phyloP scores from a whole-genome alignment of 2,888 invertebrate genomes.

The Patella caerulea region DNA sequence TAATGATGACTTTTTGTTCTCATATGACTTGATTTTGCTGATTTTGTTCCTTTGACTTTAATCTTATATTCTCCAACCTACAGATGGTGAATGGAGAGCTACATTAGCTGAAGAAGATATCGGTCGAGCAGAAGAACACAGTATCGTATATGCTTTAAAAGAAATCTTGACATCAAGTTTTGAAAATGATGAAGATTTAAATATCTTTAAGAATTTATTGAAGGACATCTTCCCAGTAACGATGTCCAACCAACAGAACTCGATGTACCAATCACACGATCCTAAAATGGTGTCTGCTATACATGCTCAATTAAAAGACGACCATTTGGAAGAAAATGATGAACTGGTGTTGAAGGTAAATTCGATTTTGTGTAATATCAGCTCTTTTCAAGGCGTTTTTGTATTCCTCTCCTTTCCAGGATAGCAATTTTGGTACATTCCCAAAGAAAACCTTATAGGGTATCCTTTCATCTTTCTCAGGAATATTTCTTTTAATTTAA shows the following conservation, averaged over 20 bases:
- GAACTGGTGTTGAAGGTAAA: conserved; percentile 61
- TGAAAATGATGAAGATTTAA: conserved; percentile 53
- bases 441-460: too few species aligned
- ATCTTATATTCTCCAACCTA: neutral
- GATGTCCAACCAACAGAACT: conserved; percentile 39
- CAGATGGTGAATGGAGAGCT: conserved; percentile 25
- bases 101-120: conserved; percentile 32
- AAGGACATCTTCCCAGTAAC: conserved; percentile 64
- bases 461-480: too few species aligned
- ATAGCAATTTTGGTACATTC: too few species aligned
- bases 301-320: conserved; percentile 63
- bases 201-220: conserved; percentile 49
- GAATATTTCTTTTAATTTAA: too few species aligned
- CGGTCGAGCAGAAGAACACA: conserved; percentile 55
- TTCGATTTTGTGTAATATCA: neutral
- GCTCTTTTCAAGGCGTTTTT: neutral
- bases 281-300: conserved; percentile 57
- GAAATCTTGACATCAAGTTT: conserved; percentile 49
- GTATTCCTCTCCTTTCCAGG: neutral
- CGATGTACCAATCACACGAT: conserved; percentile 42
- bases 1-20: too few species aligned
- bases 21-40: too few species aligned
- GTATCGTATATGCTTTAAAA: conserved; percentile 58
- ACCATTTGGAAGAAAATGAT: conserved; percentile 54
- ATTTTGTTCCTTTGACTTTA: neutral